These are phyloP conservation scores for Trichopria drosophilae DNA, from an alignment of 2,888 invertebrate genomes.

Conservation along the genomic window DNA sequence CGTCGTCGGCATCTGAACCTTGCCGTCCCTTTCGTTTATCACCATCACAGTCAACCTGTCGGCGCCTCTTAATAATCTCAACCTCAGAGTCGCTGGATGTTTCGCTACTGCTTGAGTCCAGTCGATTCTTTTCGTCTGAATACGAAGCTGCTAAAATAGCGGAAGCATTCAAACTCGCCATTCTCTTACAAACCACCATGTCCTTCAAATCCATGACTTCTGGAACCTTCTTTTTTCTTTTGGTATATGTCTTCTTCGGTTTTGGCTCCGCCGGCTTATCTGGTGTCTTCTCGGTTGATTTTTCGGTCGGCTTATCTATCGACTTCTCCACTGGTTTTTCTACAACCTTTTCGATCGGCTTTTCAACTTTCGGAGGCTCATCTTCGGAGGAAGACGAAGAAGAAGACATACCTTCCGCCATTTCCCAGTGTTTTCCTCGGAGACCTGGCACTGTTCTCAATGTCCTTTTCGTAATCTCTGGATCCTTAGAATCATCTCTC, in stretches of 20 bases:
- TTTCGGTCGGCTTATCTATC: too few relatives aligned
- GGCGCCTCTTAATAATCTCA: slow-evolving; percentile 52
- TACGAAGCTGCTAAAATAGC: slow-evolving; percentile 89
- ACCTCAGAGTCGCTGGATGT: slow-evolving; percentile 60
- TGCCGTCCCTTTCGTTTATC: slow-evolving; percentile 49
- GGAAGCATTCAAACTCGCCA: slow-evolving; percentile 89
- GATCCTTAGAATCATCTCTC: slow-evolving; percentile 43
- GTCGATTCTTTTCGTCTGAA: slow-evolving; percentile 67
- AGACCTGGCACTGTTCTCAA: slow-evolving; percentile 73
- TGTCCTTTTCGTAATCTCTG: slow-evolving; percentile 65
- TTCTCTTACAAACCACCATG: slow-evolving; percentile 84
- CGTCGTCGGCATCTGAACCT: slow-evolving; percentile 50
- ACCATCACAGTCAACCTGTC: slow-evolving; percentile 51
- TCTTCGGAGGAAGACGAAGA: slow-evolving; percentile 51
- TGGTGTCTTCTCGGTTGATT: slow-evolving; percentile 11
- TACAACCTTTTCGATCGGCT: slow-evolving; percentile 8
- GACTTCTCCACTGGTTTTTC: slow-evolving; percentile 16
- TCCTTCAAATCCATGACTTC: slow-evolving; percentile 79
- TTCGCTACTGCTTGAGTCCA: slow-evolving; percentile 64
- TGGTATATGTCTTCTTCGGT: slow-evolving; percentile 50
- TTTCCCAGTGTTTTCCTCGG: slow-evolving; percentile 83
- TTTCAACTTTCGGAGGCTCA: slow-evolving; percentile 11
- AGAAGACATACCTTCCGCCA: slow-evolving; percentile 68
- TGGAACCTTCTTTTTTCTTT: slow-evolving; percentile 51
- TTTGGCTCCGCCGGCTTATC: slow-evolving; percentile 6